Percentiles rank a stretch among this genome's conserved stretches.
Evolutionary conservation across 2,888 invertebrate genomes (phyloP).

Genomic region (Dynastes hyllus): DNA sequence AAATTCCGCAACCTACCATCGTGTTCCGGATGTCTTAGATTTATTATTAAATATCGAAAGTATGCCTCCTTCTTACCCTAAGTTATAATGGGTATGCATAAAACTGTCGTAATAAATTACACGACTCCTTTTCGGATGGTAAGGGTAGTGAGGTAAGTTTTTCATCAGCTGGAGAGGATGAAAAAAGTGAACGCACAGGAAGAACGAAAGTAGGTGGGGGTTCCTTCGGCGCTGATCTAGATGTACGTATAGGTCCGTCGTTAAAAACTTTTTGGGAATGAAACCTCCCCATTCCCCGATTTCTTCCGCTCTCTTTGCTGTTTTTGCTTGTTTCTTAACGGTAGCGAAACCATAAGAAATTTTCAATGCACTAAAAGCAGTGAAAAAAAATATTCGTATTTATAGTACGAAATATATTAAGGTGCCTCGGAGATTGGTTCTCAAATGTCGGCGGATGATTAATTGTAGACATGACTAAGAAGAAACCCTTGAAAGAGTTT

Average conservation of each 20-base stretch:
- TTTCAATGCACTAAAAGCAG: slow-evolving; percentile 11
- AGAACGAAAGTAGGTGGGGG: slow-evolving; percentile 1
- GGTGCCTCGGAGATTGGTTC: not conserved
- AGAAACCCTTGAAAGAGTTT: not conserved
- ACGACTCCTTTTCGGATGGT: slow-evolving; percentile 2
- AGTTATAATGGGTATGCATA: slow-evolving; percentile 47
- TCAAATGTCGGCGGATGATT: not conserved
- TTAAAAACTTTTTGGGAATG: slow-evolving; percentile 9
- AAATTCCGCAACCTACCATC: slow-evolving; percentile 21
- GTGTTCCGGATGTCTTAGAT: slow-evolving; percentile 47
- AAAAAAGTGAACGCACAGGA: slow-evolving; percentile 16
- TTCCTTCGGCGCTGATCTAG: not conserved
- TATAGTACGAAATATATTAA: not conserved
- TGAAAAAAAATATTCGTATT: not conserved
- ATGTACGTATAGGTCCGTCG: slow-evolving; percentile 4
- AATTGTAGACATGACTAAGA: not conserved
- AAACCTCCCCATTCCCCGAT: not conserved
- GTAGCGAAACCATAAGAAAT: not conserved
- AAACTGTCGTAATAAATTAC: slow-evolving; percentile 50
- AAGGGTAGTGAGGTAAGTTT: not conserved
- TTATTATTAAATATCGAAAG: slow-evolving; percentile 51
- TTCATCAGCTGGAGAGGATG: slow-evolving; percentile 9
- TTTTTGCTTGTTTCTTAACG: slow-evolving; percentile 10
- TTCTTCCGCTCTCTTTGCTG: not conserved
- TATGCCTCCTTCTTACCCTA: slow-evolving; percentile 27